phyloP scores from a whole-genome alignment of 2,888 invertebrate species.

The Ophioninae sp. region DNA sequence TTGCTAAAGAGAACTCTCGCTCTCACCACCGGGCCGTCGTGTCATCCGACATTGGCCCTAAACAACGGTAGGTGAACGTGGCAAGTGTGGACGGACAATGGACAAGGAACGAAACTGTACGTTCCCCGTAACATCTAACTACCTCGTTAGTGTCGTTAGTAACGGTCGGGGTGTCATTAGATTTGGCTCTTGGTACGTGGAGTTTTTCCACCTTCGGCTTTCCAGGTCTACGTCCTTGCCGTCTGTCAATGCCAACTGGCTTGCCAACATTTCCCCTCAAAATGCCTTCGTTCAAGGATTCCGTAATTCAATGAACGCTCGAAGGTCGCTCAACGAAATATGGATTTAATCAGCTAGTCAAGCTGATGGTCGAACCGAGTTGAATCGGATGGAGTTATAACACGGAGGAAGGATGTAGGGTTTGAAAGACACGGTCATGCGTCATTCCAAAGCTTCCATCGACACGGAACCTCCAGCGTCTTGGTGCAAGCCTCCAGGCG shows the following conservation, averaged over 20 bases:
- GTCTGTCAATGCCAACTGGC: not conserved
- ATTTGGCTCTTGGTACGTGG: conserved; percentile 76
- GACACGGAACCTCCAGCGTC: not conserved
- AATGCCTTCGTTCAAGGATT: conserved; percentile 2
- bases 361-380: not conserved
- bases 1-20: conserved; percentile 46
- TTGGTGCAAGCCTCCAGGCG: not conserved
- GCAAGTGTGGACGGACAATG: conserved; percentile 44
- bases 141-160: conserved; percentile 81
- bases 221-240: conserved; percentile 35
- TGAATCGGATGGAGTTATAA: not conserved
- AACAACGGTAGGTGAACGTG: conserved; percentile 42
- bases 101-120: conserved; percentile 69
- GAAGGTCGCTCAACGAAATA: not conserved
- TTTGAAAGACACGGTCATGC: not conserved
- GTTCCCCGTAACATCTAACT: conserved; percentile 79
- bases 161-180: conserved; percentile 80
- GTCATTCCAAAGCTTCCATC: not conserved
- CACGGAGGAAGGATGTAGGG: not conserved
- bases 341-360: not conserved
- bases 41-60: conserved; percentile 55
- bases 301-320: not conserved
- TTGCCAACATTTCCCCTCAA: conserved; percentile 3
- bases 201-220: conserved; percentile 72
- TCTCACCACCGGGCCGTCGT: conserved; percentile 46